A percentile compares a stretch with the other conserved stretches of the same genome.
Evolutionary conservation across 2,113 vertebrate species (phyloP).

Genomic region (Caloenas nicobarica): DNA sequence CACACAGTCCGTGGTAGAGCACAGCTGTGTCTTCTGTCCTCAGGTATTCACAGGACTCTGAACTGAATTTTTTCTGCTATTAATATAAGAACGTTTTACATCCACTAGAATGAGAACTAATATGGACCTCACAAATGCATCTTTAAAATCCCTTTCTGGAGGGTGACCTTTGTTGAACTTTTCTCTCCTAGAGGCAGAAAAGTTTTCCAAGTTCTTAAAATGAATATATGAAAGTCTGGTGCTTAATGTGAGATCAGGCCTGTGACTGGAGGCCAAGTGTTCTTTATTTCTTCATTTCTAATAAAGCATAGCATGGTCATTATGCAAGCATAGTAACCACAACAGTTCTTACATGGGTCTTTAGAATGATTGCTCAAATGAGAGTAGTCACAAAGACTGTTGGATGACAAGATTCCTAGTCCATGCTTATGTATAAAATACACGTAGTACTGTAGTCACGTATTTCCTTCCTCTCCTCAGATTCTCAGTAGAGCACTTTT

Average conservation of each 20-base stretch:
- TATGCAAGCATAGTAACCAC: background rate
- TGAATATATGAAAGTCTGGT: background rate
- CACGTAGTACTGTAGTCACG: accelerated
- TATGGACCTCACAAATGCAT: accelerated
- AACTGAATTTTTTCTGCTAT: background rate
- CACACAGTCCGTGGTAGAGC: background rate
- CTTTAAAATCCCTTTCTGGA: background rate
- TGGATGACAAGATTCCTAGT: background rate
- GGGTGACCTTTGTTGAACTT: background rate
- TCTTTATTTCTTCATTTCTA: background rate
- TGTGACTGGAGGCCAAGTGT: background rate
- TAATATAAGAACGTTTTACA: background rate
- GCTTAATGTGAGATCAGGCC: background rate
- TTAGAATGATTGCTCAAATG: background rate
- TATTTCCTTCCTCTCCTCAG: background rate
- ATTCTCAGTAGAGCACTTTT: background rate
- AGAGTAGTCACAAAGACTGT: background rate
- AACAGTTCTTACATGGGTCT: background rate
- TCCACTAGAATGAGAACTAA: background rate
- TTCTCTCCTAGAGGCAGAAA: background rate
- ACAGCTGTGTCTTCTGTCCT: background rate
- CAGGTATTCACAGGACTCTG: background rate
- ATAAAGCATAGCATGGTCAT: background rate
- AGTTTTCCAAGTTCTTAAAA: background rate
- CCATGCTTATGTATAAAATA: background rate